phyloP scores from a whole-genome alignment of 1,140 invertebrate species.

The Frieseomelitta varia region DNA sequence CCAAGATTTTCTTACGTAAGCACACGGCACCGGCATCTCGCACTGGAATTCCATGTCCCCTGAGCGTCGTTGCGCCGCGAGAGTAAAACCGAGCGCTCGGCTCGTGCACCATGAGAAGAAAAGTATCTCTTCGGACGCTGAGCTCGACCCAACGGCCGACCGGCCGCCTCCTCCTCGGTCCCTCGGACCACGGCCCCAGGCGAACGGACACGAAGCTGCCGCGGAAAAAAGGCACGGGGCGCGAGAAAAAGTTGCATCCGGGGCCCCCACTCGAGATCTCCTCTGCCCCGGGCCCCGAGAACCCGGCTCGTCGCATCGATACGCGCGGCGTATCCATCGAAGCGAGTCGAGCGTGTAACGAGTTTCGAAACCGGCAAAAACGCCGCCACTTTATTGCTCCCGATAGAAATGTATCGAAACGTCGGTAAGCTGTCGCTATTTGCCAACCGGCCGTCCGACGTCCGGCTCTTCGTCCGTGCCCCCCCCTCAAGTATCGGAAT shows the following conservation, averaged over 20 bases:
- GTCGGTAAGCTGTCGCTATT: conserved; percentile 64
- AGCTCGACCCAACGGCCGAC: neutral
- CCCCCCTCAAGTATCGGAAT: neutral
- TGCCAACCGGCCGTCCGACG: conserved; percentile 30
- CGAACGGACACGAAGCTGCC: conserved; percentile 6
- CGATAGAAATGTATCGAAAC: conserved; percentile 67
- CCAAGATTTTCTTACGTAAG: conserved; percentile 67
- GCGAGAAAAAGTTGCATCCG: conserved; percentile 61
- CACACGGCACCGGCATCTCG: conserved; percentile 53
- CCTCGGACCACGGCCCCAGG: conserved; percentile 7
- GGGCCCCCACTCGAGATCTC: neutral
- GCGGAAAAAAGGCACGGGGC: conserved; percentile 51
- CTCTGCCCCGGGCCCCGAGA: neutral
- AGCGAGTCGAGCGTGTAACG: conserved; percentile 54
- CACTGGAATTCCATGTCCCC: conserved; percentile 64
- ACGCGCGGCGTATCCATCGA: conserved; percentile 34
- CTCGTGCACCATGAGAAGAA: conserved; percentile 44
- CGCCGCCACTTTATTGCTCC: conserved; percentile 54
- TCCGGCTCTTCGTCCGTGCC: conserved; percentile 26
- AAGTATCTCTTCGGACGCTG: conserved; percentile 27
- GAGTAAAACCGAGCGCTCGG: conserved; percentile 21
- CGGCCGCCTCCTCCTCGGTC: neutral
- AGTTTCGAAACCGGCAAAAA: conserved; percentile 52
- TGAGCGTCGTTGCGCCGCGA: conserved; percentile 62
- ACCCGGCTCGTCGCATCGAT: conserved; percentile 40